Base-by-base conservation (phyloP, 2,888 invertebrate species). In the Apotomis capreana region DNA sequence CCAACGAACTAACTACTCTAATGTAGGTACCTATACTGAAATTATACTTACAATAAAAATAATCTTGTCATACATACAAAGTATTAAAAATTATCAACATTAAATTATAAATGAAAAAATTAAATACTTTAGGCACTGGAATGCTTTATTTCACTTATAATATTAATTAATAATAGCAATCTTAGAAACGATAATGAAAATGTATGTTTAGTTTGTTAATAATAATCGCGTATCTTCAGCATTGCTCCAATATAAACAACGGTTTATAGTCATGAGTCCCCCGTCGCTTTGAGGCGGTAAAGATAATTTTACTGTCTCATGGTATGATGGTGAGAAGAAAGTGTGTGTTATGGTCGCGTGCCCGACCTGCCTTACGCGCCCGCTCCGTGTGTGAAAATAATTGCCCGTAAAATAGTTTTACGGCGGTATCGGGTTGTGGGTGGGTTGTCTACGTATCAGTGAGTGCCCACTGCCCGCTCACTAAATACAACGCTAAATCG, bases 321-420 rank as follows among this genome's bases (percentile, higher is more conserved):
- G 44, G 65, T 15, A 65, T 55, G 65, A 57, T 58, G 37, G 58
- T 65, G 65, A 15, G 65, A 65, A 65, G 65, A 61, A 69, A 61
- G 54, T 40, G 58, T 37, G 12, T 9, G 49, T 49, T 10, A 55
- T 13, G 15, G 59, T 72, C 57, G 62, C 69, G 65, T 71, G 62
- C 70, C 51, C 46, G 74, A 74, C 74, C 74, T 74, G 60, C 71
- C 74, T 61, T 68, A 74, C 54, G 37, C 54, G 58, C 65, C 26
- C 55, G 55, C 44, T 9, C 12, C 37, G 58, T 51, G 61, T 13
- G 62, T 65, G 65, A n/a, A 57, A 65, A 37, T 64, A 60, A 65
- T 54, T 59, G 70, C 37, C 60, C 65, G 60, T 70, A 70, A 70
- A 70, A 70, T 70, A 67, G 70, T 70, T 70, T 70, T 70, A 70